A percentile compares a stretch with the other conserved stretches of the same genome.
Evolutionary conservation across 2,113 vertebrate species (phyloP).

Genomic region (Reinhardtius hippoglossoides): DNA sequence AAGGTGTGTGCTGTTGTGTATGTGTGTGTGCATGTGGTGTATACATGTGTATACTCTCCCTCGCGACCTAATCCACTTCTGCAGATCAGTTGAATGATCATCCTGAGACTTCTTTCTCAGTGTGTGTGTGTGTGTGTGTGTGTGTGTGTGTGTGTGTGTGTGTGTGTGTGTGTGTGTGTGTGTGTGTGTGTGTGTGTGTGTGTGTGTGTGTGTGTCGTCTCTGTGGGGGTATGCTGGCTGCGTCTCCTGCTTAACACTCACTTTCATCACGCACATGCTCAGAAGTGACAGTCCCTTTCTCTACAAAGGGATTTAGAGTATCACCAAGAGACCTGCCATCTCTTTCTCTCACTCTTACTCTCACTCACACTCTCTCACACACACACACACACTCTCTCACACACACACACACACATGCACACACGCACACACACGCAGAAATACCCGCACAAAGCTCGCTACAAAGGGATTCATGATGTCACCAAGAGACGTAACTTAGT

Average conservation of each 20-base stretch:
- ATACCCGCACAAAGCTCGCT: constrained; percentile 54
- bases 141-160: constrained; percentile 43
- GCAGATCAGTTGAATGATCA: constrained; percentile 73
- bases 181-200: constrained; percentile 42
- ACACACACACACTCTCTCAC: constrained; percentile 34
- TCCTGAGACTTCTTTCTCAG: constrained; percentile 65
- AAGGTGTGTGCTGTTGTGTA: constrained; percentile 24
- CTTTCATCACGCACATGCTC: constrained; percentile 81
- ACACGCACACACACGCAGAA: constrained; percentile 60
- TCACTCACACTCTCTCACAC: constrained; percentile 5
- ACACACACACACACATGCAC: constrained; percentile 15
- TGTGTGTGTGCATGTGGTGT: constrained; percentile 17
- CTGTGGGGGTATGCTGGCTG: constrained; percentile 72
- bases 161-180: constrained; percentile 50
- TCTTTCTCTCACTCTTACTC: constrained; percentile 36
- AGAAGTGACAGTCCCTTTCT: constrained; percentile 81
- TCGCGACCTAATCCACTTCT: constrained; percentile 70
- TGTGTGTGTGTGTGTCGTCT: constrained; percentile 59
- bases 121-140: constrained; percentile 45
- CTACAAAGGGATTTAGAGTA: constrained; percentile 80
- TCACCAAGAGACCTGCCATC: constrained; percentile 80
- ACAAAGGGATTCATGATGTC: constrained; percentile 73
- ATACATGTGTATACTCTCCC: constrained; percentile 44
- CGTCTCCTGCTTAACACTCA: constrained; percentile 75
- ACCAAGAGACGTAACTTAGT: constrained; percentile 74